Conservation (phyloP, 2,113 vertebrate genomes). For the Damaliscus lunatus region DNA sequence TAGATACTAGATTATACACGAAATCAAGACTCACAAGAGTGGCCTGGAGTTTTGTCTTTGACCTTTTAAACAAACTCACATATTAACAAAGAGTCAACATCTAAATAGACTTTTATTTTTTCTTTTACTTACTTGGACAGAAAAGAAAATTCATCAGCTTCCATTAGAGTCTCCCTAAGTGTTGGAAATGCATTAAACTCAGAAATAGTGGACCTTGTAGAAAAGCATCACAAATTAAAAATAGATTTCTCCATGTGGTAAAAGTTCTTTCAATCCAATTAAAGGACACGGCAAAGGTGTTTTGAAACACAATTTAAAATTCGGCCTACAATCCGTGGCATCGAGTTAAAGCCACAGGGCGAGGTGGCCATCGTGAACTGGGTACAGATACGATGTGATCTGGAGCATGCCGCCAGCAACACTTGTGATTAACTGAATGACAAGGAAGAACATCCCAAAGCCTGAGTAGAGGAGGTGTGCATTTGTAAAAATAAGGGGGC, state of each 20-base stretch:
- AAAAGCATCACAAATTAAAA: constrained; percentile 77
- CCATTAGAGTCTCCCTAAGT: constrained; percentile 52
- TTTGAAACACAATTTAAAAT: background rate
- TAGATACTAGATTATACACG: background rate
- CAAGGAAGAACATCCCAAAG: background rate
- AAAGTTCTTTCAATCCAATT: constrained; percentile 65
- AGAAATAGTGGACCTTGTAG: constrained; percentile 64
- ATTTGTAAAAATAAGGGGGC: background rate
- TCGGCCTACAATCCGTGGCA: constrained; percentile 1
- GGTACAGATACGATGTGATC: fast-evolving
- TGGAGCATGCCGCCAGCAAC: constrained; percentile 11
- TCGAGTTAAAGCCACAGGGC: background rate
- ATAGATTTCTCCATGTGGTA: constrained; percentile 74
- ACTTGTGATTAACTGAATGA: background rate
- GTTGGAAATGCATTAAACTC: constrained; percentile 60
- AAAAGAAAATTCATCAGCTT: constrained; percentile 63
- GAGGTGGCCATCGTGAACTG: background rate
- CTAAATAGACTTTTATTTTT: constrained; percentile 74
- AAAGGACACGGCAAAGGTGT: constrained; percentile 41
- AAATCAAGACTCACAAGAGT: background rate
- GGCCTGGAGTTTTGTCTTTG: background rate
- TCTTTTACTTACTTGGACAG: constrained; percentile 61
- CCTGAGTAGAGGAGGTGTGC: constrained; percentile 24
- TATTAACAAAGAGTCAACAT: constrained; percentile 41
- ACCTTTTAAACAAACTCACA: background rate